Evolutionary conservation across 1,140 invertebrate species (phyloP).

Genomic region (Brachionus rotundiformis): DNA sequence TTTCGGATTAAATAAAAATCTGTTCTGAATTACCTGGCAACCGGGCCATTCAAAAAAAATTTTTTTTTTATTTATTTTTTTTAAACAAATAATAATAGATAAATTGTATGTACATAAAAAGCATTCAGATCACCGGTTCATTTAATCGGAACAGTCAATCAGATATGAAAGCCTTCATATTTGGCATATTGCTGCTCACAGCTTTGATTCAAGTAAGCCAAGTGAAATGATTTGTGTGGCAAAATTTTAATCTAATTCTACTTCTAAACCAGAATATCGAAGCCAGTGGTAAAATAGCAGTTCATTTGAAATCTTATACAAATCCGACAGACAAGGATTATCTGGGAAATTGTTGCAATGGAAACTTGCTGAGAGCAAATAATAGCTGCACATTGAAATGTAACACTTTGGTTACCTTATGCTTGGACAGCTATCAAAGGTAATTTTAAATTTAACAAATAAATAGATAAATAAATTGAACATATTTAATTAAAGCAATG

Average conservation of each 20-base stretch:
- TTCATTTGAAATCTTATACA: constrained; percentile 32
- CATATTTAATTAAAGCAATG: neutral
- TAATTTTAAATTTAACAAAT: neutral
- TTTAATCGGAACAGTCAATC: neutral
- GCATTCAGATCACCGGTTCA: neutral
- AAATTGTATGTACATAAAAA: constrained; percentile 33
- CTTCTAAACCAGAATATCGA: too few species aligned
- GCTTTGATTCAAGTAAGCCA: constrained; percentile 15
- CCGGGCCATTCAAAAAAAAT: neutral
- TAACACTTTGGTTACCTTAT: constrained; percentile 39
- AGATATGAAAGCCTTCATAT: constrained; percentile 13
- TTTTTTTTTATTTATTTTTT: neutral
- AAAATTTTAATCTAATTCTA: too few species aligned
- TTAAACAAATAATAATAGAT: neutral
- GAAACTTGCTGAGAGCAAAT: neutral
- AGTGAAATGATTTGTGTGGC: too few species aligned
- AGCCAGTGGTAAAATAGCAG: constrained; percentile 49
- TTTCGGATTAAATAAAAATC: neutral
- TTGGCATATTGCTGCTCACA: neutral
- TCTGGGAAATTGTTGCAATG: constrained; percentile 40
- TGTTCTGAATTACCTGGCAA: neutral
- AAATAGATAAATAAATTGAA: neutral
- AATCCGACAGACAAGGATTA: constrained; percentile 39
- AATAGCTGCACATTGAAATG: constrained; percentile 25
- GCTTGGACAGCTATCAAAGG: constrained; percentile 36